phyloP scores from a whole-genome alignment of 1,140 invertebrate species.

The Sogatella furcifera region DNA sequence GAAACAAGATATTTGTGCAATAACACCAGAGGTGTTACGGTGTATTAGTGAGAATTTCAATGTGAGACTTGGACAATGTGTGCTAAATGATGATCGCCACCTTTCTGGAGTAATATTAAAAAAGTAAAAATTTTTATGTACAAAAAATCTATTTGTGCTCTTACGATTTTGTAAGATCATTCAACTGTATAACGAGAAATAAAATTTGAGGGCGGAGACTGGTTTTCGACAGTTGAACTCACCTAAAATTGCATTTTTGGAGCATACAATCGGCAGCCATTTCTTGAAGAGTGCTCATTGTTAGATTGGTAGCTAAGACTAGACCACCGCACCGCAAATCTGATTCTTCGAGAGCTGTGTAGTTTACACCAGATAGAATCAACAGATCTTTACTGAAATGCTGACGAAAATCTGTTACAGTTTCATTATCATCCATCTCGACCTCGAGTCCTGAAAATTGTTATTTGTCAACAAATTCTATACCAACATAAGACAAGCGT shows the following conservation, averaged over 20 bases:
- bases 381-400: conserved; percentile 50
- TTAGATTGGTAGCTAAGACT: conserved; percentile 47
- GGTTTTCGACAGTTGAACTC: conserved; percentile 10
- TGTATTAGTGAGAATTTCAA: too few species aligned
- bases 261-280: conserved; percentile 52
- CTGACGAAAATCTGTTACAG: conserved; percentile 52
- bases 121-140: too few species aligned
- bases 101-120: too few species aligned
- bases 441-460: conserved; percentile 46
- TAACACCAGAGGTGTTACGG: too few species aligned
- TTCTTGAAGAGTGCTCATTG: conserved; percentile 38
- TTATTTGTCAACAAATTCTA: too few species aligned
- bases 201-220: background rate
- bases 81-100: too few species aligned
- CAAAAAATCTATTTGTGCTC: too few species aligned
- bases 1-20: too few species aligned
- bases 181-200: too few species aligned
- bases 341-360: conserved; percentile 53
- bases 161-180: too few species aligned
- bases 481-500: too few species aligned
- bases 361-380: conserved; percentile 48
- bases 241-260: conserved; percentile 54
- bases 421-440: conserved; percentile 51
- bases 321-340: conserved; percentile 59
- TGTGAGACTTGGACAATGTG: too few species aligned